Base-by-base conservation (phyloP, 2,113 vertebrate genomes). In the Aldabrachelys gigantea region DNA sequence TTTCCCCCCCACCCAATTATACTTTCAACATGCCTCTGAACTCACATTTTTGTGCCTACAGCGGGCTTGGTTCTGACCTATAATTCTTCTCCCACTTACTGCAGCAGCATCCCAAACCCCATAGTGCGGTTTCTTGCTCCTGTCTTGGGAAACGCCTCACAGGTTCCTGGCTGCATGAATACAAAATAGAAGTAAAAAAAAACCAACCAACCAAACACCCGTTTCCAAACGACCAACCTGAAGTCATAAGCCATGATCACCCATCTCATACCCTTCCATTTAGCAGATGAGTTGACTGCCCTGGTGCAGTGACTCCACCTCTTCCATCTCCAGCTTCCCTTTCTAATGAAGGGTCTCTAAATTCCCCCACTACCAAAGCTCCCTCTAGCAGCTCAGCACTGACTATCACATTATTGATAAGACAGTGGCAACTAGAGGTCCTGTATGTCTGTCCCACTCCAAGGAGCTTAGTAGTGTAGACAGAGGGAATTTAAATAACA, bases 161-260 rank as follows among this genome's bases (percentile, higher is more conserved):
- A 47, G 65, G 78, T 57, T 91, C 84, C 95, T 90, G 88, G 89
- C 80, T 29, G 92, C 65, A 8, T 14, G 4, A 78, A 72, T 22
- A 72, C 9, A 38, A 72, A 72, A 21, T 38, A n/a, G n/a, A n/a
- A 19, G 35, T 4, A 38, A 88, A 84, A 41, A 35, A 5, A 4
- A 44, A 31, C 47, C 47, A 83, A 47, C 2, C 47, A 47, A 7
- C 2, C 44, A 44, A 44, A 89, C 52, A 89, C 91, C 92, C 82
- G 86, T 52, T 50, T 83, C 80, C 90, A 13, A 49, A 50, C 65
- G 2, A 41, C 52, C 88, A 56, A 52, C 8, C 0, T 0, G 6
- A 59, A 87, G 78, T 2, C 0, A 0, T 53, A 11, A 57, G 88
- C 1, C 0, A 29, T 1, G 53, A 41, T 88, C 80, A 83, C 57